Conservation (phyloP, 2,888 invertebrate genomes). For the Drymonia ruficornis region DNA sequence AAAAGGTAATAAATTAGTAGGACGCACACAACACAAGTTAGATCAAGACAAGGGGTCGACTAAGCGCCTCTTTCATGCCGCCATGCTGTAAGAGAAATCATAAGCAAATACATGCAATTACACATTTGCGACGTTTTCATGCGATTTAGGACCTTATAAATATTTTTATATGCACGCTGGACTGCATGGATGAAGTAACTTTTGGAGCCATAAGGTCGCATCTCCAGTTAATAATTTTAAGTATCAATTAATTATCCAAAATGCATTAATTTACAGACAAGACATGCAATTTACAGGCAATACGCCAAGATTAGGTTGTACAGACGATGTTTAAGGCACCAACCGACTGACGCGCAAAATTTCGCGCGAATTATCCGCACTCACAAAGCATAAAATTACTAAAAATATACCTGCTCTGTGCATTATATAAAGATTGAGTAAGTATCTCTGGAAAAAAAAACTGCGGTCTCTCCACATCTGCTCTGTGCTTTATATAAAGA, state of each 20-base stretch:
- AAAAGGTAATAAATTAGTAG: slow-evolving; percentile 48
- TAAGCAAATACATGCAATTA: slow-evolving; percentile 63
- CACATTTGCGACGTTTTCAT: slow-evolving; percentile 19
- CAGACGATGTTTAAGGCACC: too few species aligned
- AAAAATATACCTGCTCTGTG: too few species aligned
- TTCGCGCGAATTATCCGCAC: too few species aligned
- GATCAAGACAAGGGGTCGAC: slow-evolving; percentile 52
- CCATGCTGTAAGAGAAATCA: slow-evolving; percentile 75
- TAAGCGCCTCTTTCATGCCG: slow-evolving; percentile 74
- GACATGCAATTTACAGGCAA: neutral
- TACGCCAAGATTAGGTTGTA: too few species aligned
- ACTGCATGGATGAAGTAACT: neutral
- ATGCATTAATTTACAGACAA: neutral
- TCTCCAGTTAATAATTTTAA: too few species aligned
- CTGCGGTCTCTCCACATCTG: too few species aligned
- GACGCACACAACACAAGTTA: slow-evolving; percentile 61
- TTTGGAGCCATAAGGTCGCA: neutral
- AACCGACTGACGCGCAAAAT: too few species aligned
- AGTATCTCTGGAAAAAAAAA: too few species aligned
- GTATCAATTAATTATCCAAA: neutral
- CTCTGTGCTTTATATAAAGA: too few species aligned
- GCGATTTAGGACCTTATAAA: neutral
- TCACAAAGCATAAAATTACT: too few species aligned
- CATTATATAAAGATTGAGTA: too few species aligned
- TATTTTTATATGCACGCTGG: neutral